Percentiles rank a stretch among this genome's conserved stretches.
These are phyloP conservation scores for Helicoverpa zea DNA, from an alignment of 1,140 invertebrate species.

Conservation along the genomic window DNA sequence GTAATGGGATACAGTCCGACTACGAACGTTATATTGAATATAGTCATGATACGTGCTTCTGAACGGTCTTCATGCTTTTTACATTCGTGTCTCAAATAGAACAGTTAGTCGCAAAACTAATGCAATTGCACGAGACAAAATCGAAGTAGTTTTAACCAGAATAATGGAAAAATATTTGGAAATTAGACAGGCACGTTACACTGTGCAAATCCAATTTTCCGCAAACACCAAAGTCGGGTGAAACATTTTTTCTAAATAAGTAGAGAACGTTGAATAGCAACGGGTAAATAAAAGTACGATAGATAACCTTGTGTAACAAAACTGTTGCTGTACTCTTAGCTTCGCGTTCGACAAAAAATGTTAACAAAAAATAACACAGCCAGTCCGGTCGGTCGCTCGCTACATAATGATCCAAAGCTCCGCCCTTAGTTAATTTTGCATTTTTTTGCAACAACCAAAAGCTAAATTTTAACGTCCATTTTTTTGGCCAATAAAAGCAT, in stretches of 20 bases:
- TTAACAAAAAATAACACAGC: slow-evolving; percentile 73
- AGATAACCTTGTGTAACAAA: slow-evolving; percentile 77
- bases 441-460: slow-evolving; percentile 58
- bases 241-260: slow-evolving; percentile 33
- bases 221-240: slow-evolving; percentile 14
- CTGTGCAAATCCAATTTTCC: slow-evolving; percentile 39
- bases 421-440: slow-evolving; percentile 71
- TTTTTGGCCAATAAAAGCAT: slow-evolving; percentile 53
- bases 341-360: slow-evolving; percentile 76
- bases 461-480: slow-evolving; percentile 54
- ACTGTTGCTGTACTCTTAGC: slow-evolving; percentile 68
- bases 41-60: slow-evolving; percentile 24
- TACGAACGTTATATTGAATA: slow-evolving; percentile 10
- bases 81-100: neutral
- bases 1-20: slow-evolving; percentile 29
- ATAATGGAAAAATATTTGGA: neutral
- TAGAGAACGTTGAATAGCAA: slow-evolving; percentile 73
- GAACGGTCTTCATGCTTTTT: neutral
- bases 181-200: slow-evolving; percentile 22
- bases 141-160: neutral
- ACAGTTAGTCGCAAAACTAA: neutral
- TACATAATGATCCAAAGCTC: slow-evolving; percentile 76
- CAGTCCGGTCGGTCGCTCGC: slow-evolving; percentile 65
- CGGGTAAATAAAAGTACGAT: slow-evolving; percentile 69
- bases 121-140: neutral